Base-by-base conservation (phyloP, 37 sponge, comb jelly and placozoan genomes). In the Cliona cf. orientalis region DNA sequence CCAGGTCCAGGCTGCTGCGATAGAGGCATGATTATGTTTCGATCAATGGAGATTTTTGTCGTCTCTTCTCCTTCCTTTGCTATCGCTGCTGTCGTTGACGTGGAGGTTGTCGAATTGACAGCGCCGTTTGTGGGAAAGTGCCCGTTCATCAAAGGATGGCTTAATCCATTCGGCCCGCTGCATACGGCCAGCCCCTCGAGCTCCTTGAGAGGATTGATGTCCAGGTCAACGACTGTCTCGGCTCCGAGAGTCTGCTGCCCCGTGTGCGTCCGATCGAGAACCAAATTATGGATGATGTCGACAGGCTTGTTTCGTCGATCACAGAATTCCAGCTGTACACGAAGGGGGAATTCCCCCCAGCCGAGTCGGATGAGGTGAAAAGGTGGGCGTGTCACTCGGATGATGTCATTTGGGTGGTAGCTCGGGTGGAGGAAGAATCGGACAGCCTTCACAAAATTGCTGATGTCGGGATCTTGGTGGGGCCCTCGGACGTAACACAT, bases 311-410 rank as follows among this genome's bases (percentile, higher is more conserved):
- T 78, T 17, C 36, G 0, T 19, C 44, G 31, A 37, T 90, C 74
- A 25, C n/a, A 23, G 55, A 95, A 89, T 36, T 83, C 83, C 53
- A 95, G 73, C 69, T 90, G 96, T 1, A 93, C 86, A 33, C 96
- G 78, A 4, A 95, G 74, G 35, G 93, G 96, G 78, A 95, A 95
- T 55, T 95, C 96, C 38, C 96, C 96, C 96, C 96, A 95, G 19
- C 96, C 96, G 35, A 84, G 65, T 34, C 93, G 73, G 19, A 83
- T 85, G 32, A 95, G 88, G 55, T 95, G 94, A 45, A 90, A 95
- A 2, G 96, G 96, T 17, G 93, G 84, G 1, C n/a, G 44, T 4
- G 62, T 58, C 1, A 95, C 80, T 5, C 42, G 55, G 5, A 95
- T 68, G 19, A 89, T 73, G 76, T 95, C 94, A 66, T 95, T 86